Conservation (phyloP, 2,888 invertebrate species). For the Melanotus villosus region DNA sequence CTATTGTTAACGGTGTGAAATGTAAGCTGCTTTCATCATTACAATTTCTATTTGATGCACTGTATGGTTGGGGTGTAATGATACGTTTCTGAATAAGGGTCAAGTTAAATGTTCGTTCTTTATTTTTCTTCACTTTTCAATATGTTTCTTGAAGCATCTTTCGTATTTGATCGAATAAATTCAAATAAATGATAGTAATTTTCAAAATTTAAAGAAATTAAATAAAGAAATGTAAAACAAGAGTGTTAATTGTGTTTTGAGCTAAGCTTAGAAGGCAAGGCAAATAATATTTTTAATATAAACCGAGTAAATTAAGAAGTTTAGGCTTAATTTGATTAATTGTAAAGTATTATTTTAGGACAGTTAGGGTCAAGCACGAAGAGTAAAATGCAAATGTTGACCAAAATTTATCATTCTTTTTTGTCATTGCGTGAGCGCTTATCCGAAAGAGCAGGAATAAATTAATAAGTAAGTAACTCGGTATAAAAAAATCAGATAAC, state of each 20-base stretch:
- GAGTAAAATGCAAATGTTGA: constrained; percentile 27
- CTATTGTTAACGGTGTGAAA: constrained; percentile 68
- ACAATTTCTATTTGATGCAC: constrained; percentile 47
- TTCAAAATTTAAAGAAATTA: too few species aligned
- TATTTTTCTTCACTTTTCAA: neutral
- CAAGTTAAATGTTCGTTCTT: constrained; percentile 15
- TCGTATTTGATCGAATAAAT: too few species aligned
- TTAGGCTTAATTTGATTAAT: neutral
- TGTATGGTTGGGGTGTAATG: constrained; percentile 42
- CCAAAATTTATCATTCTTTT: constrained; percentile 36
- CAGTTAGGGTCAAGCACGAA: neutral
- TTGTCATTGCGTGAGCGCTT: constrained; percentile 37
- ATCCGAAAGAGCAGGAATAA: constrained; percentile 33
- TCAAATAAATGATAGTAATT: too few species aligned
- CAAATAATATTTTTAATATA: too few species aligned
- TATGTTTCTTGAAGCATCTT: too few species aligned
- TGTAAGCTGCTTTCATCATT: constrained; percentile 61
- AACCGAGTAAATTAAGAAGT: too few species aligned
- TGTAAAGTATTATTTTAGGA: neutral
- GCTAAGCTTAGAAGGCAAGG: too few species aligned
- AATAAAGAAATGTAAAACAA: too few species aligned
- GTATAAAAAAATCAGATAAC: constrained; percentile 53
- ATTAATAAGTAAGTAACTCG: constrained; percentile 43
- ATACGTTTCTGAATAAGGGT: constrained; percentile 32
- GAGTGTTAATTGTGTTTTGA: too few species aligned